Conservation (phyloP, 2,797 vertebrate genomes). For the Pitangus sulphuratus region DNA sequence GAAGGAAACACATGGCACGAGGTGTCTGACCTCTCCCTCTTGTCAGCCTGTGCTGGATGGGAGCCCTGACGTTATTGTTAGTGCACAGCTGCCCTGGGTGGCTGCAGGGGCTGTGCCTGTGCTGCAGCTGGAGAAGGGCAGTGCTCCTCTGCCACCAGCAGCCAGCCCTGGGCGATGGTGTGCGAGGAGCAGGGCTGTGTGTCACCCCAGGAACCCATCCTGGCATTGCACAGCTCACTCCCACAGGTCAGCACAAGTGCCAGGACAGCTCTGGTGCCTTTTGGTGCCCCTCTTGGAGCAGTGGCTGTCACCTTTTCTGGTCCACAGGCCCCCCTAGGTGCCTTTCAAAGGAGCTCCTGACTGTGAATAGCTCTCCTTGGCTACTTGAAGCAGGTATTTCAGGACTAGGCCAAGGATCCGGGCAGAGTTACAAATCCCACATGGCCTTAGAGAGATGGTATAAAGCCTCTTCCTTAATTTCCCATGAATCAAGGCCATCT, state of each 20-base stretch:
- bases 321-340: not conserved
- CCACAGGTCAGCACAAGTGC: accelerated
- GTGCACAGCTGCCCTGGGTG: not conserved
- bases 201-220: not conserved
- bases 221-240: not conserved
- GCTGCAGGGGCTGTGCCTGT: not conserved
- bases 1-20: not conserved
- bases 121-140: not conserved
- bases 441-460: not conserved
- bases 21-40: not conserved
- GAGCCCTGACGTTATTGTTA: accelerated
- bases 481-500: not conserved
- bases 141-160: accelerated
- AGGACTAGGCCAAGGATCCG: not conserved
- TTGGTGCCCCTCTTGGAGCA: not conserved
- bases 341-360: not conserved
- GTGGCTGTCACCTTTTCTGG: accelerated
- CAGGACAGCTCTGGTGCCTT: not conserved
- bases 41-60: not conserved
- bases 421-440: not conserved
- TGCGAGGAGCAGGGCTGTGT: not conserved
- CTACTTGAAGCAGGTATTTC: not conserved
- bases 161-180: not conserved
- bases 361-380: not conserved
- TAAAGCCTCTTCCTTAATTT: not conserved